A percentile compares a stretch with the other conserved stretches of the same genome.
These are phyloP conservation scores for Temnothorax ravouxi DNA, from an alignment of 2,888 invertebrate genomes.

Conservation along the genomic window DNA sequence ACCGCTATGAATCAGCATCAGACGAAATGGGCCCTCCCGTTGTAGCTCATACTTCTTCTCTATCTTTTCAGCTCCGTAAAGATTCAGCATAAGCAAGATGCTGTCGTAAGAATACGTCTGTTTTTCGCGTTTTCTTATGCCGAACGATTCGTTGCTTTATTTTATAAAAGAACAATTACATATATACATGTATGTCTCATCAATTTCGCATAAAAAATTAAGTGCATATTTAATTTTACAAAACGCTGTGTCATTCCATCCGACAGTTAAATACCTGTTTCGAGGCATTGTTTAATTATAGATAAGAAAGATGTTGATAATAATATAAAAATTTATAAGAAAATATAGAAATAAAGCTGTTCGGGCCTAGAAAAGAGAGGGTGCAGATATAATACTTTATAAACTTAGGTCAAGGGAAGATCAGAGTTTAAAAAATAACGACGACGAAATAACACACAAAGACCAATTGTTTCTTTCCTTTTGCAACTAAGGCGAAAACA, in stretches of 20 bases:
- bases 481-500: constrained; percentile 18
- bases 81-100: constrained; percentile 33
- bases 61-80: constrained; percentile 44
- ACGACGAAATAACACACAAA: background rate
- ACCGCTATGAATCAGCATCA: constrained; percentile 78
- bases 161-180: background rate
- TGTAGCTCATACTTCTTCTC: constrained; percentile 57
- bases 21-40: constrained; percentile 64
- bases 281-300: background rate
- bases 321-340: constrained; percentile 7
- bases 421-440: background rate
- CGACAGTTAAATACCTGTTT: background rate
- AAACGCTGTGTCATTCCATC: background rate
- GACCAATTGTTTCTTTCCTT: background rate
- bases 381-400: background rate
- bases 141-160: background rate
- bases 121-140: background rate
- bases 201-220: constrained; percentile 9
- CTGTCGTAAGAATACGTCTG: background rate
- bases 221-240: background rate
- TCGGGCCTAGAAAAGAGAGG: background rate
- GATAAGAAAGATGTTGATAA: background rate
- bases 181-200: background rate
- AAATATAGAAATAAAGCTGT: background rate
- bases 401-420: background rate